Evolutionary conservation across 2,113 vertebrate genomes (phyloP).

Genomic region (Origma solitaria): DNA sequence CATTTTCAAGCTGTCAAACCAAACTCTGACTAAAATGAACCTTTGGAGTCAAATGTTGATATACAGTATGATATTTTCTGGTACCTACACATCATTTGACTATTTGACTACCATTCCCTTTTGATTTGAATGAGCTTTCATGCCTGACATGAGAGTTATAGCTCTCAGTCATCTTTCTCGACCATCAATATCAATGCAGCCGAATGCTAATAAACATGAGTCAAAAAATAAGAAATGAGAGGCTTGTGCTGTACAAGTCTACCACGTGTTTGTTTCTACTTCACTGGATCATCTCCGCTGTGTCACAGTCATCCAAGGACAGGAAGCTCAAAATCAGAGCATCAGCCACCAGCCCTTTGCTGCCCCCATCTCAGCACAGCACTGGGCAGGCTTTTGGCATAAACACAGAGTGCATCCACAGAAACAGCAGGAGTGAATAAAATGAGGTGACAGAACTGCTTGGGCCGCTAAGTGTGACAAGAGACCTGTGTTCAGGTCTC

Average conservation of each 20-base stretch:
- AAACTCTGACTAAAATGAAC: background rate
- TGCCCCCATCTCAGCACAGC: accelerated
- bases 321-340: background rate
- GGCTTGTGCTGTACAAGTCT: too few species aligned
- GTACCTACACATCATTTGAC: background rate
- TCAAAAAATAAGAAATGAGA: background rate
- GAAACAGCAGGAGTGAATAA: background rate
- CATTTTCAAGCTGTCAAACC: conserved; percentile 5
- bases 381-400: too few species aligned
- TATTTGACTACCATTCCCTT: background rate
- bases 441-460: background rate
- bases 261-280: background rate
- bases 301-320: background rate
- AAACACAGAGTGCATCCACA: background rate
- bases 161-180: background rate
- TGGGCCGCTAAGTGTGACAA: too few species aligned
- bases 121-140: background rate
- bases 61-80: background rate
- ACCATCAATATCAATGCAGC: background rate
- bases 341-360: background rate
- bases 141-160: background rate
- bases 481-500: background rate
- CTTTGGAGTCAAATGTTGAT: background rate
- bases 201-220: background rate
- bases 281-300: background rate